Evolutionary conservation across 2,797 vertebrate genomes (phyloP).

Genomic region (Manis crassicaudata): DNA sequence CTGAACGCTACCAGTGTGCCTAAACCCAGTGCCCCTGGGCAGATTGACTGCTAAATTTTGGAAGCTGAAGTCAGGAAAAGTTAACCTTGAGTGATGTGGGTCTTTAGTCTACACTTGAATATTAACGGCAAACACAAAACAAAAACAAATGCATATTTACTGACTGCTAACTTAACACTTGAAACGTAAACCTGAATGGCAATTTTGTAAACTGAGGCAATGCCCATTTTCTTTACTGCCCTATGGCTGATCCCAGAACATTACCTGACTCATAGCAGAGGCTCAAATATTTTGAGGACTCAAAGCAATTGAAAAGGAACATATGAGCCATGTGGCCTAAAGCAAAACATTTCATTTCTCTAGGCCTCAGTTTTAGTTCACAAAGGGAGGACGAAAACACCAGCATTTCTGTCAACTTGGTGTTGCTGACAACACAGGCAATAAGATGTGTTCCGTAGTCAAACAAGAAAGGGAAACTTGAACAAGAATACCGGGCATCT

Average conservation of each 20-base stretch:
- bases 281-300: neutral
- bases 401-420: neutral
- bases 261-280: neutral
- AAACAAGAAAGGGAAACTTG: constrained; percentile 6
- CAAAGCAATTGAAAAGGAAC: neutral
- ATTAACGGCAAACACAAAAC: neutral
- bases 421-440: neutral
- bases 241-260: neutral
- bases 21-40: neutral
- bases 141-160: neutral
- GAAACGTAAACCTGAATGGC: neutral
- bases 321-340: neutral
- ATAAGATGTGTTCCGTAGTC: neutral
- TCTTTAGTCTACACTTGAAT: constrained; percentile 24
- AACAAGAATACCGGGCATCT: neutral
- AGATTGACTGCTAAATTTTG: neutral
- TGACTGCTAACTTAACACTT: neutral
- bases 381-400: constrained; percentile 1
- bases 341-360: constrained; percentile 17
- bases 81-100: neutral
- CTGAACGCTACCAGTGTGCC: neutral
- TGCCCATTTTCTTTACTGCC: neutral
- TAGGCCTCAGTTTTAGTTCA: neutral
- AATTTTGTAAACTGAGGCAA: neutral
- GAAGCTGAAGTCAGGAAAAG: neutral